Conservation (phyloP, 2,888 invertebrate species). For the Drosophila melanocephala region DNA sequence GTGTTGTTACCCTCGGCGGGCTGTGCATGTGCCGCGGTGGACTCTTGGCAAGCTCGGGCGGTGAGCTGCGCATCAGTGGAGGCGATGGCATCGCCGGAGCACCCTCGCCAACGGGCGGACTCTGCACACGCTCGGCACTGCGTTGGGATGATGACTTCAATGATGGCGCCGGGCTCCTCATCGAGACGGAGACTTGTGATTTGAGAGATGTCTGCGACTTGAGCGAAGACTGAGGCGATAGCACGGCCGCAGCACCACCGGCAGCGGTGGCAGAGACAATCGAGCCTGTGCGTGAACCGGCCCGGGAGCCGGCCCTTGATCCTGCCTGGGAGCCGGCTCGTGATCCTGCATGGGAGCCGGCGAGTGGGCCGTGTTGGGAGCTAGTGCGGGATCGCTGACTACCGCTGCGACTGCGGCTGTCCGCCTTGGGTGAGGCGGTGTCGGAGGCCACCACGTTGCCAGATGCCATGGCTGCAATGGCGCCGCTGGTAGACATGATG, state of each 20-base stretch:
- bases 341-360: conserved; percentile 53
- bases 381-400: conserved; percentile 63
- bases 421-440: conserved; percentile 51
- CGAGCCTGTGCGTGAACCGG: conserved; percentile 76
- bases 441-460: conserved; percentile 5
- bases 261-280: conserved; percentile 67
- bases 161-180: conserved; percentile 75
- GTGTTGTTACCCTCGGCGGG: conserved; percentile 80
- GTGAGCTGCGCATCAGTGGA: conserved; percentile 79
- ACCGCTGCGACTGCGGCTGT: conserved; percentile 74
- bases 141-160: conserved; percentile 67
- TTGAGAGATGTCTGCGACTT: conserved; percentile 61
- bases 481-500: conserved; percentile 56
- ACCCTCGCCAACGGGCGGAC: conserved; percentile 78
- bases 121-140: conserved; percentile 66
- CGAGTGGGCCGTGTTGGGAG: conserved; percentile 49
- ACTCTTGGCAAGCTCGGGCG: conserved; percentile 66
- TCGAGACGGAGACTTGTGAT: conserved; percentile 60
- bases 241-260: conserved; percentile 23
- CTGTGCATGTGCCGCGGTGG: conserved; percentile 80
- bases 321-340: conserved; percentile 60
- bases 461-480: conserved; percentile 58
- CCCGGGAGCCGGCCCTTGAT: conserved; percentile 69
- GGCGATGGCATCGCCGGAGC: conserved; percentile 82
- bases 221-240: conserved; percentile 78